These are phyloP conservation scores for Oligia latruncula DNA, from an alignment of 2,888 invertebrate genomes.

Conservation along the genomic window DNA sequence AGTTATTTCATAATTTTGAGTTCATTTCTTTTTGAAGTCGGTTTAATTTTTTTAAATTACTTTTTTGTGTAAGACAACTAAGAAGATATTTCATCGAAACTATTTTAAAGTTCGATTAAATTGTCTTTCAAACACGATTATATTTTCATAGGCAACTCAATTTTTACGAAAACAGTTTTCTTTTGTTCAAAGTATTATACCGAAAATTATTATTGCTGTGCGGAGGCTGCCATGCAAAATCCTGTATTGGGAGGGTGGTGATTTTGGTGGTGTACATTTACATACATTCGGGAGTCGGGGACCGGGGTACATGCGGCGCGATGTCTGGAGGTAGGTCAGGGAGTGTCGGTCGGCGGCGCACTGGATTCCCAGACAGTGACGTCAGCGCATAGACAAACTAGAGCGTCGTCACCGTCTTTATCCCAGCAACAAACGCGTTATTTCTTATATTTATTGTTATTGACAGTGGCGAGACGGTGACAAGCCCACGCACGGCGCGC, in stretches of 20 bases:
- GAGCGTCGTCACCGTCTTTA: conserved; percentile 86
- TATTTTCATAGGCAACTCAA: not conserved
- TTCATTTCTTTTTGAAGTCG: too few species aligned
- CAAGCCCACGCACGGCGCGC: conserved; percentile 85
- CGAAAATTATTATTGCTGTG: not conserved
- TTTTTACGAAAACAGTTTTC: not conserved
- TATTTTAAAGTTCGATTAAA: conserved; percentile 7
- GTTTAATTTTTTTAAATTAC: too few species aligned
- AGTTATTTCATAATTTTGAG: too few species aligned
- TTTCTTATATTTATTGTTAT: conserved; percentile 89
- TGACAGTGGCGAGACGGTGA: conserved; percentile 88
- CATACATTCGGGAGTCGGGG: conserved; percentile 65
- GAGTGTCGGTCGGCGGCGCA: conserved; percentile 79
- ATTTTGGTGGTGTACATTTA: conserved; percentile 18
- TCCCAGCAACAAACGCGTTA: conserved; percentile 86
- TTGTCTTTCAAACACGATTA: not conserved
- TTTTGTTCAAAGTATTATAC: not conserved
- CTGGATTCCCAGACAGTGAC: conserved; percentile 89
- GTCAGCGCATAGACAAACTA: conserved; percentile 88
- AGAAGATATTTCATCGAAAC: not conserved
- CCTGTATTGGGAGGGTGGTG: conserved; percentile 26
- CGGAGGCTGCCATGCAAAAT: not conserved
- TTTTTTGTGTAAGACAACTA: not conserved
- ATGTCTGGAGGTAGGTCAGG: conserved; percentile 88
- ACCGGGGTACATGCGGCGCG: conserved; percentile 68